Evolutionary conservation across 2,888 invertebrate species (phyloP).

Genomic region (Drosophila colorata): DNA sequence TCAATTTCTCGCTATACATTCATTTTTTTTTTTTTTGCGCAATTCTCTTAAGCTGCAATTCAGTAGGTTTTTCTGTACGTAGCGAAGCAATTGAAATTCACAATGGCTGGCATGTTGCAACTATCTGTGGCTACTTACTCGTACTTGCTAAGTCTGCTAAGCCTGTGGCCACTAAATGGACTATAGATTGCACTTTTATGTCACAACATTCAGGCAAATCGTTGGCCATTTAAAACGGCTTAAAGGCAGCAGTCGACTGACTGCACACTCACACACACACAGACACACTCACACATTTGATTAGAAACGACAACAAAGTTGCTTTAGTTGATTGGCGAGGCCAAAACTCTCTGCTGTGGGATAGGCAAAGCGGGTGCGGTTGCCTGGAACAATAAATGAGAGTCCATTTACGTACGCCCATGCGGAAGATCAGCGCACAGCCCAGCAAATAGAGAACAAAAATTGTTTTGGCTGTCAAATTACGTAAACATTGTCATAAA

Average conservation of each 20-base stretch:
- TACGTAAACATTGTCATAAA: slow-evolving; percentile 81
- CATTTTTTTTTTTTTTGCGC: neutral
- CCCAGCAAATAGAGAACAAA: slow-evolving; percentile 37
- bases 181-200: slow-evolving; percentile 76
- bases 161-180: slow-evolving; percentile 56
- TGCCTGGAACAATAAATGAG: slow-evolving; percentile 65
- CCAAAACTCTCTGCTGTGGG: slow-evolving; percentile 6
- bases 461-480: slow-evolving; percentile 77
- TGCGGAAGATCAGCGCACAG: slow-evolving; percentile 33
- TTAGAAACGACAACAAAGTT: slow-evolving; percentile 50
- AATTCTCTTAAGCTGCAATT: slow-evolving; percentile 8
- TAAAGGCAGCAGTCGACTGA: slow-evolving; percentile 38
- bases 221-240: slow-evolving; percentile 73
- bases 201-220: slow-evolving; percentile 71
- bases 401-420: slow-evolving; percentile 65
- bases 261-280: slow-evolving; percentile 14
- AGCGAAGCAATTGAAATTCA: slow-evolving; percentile 32
- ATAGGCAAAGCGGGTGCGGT: neutral
- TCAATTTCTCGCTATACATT: neutral
- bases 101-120: slow-evolving; percentile 24
- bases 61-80: neutral
- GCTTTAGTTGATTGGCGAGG: slow-evolving; percentile 51
- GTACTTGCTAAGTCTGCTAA: slow-evolving; percentile 33
- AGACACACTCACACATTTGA: slow-evolving; percentile 34
- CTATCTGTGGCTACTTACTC: slow-evolving; percentile 53